A percentile compares a stretch with the other conserved stretches of the same genome.
phyloP scores from a whole-genome alignment of 2,888 invertebrate species.

The Ochropleura plecta region DNA sequence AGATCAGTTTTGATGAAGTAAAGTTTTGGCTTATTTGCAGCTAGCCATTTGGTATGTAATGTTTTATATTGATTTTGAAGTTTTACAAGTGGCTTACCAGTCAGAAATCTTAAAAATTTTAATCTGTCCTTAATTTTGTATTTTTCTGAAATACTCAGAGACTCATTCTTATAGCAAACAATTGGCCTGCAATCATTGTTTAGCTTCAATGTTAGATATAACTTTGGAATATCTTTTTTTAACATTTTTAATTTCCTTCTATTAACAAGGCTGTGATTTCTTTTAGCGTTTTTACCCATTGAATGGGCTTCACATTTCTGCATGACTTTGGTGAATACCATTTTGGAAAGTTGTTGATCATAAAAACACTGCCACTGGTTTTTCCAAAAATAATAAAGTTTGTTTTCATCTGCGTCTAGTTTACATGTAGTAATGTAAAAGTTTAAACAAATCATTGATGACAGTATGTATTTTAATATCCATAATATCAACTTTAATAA shows the following conservation, averaged over 20 bases:
- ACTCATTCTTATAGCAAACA: constrained; percentile 81
- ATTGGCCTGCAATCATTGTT: constrained; percentile 84
- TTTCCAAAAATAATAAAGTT: constrained; percentile 85
- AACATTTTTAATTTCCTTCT: constrained; percentile 71
- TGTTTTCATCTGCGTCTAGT: constrained; percentile 84
- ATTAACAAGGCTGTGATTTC: constrained; percentile 68
- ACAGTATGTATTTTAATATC: constrained; percentile 80
- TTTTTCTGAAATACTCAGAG: constrained; percentile 72
- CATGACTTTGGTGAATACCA: constrained; percentile 78
- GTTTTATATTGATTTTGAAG: constrained; percentile 77
- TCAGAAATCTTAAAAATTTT: constrained; percentile 76
- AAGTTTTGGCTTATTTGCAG: constrained; percentile 79
- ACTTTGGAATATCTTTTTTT: constrained; percentile 81
- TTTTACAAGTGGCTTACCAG: constrained; percentile 71
- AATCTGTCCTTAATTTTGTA: constrained; percentile 82
- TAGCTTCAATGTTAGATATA: constrained; percentile 82
- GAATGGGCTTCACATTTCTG: constrained; percentile 75
- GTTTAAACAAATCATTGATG: constrained; percentile 82
- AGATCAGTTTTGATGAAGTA: constrained; percentile 88
- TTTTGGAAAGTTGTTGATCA: constrained; percentile 80
- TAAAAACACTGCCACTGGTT: constrained; percentile 86
- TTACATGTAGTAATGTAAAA: constrained; percentile 87
- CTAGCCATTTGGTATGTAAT: constrained; percentile 79
- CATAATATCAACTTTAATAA: constrained; percentile 74
- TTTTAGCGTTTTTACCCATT: constrained; percentile 75